Percentiles rank a stretch among this genome's conserved stretches.
Conservation (phyloP, 2,113 vertebrate genomes). For the Hippocampus mohnikei region DNA sequence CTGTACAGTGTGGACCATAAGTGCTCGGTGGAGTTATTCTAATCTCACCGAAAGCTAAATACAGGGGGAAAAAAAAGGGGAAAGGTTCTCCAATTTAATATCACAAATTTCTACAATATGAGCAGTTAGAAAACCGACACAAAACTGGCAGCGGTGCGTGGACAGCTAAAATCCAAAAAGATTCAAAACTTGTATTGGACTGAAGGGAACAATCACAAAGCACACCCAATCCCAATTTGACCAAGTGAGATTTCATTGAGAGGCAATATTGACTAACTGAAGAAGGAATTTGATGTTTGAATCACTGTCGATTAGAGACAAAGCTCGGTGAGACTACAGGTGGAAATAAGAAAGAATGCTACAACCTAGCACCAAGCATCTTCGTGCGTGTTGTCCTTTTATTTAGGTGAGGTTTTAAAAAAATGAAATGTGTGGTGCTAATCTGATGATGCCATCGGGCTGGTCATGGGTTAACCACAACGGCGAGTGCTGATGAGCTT, state of each 20-base stretch:
- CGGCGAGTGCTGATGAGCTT: conserved; percentile 1
- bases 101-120: neutral
- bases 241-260: no score
- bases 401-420: neutral
- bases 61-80: neutral
- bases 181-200: no score
- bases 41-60: neutral
- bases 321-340: no score
- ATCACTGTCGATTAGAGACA: no score
- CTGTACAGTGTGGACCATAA: neutral
- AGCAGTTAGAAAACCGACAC: neutral
- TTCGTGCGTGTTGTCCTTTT: neutral
- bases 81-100: neutral
- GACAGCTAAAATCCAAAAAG: neutral
- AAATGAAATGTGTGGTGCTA: neutral
- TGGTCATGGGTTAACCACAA: neutral
- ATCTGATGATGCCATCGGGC: conserved; percentile 8
- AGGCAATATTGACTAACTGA: no score
- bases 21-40: neutral
- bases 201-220: no score
- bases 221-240: no score
- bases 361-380: neutral
- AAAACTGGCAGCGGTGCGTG: neutral
- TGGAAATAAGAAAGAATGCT: no score
- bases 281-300: no score